Evolutionary conservation across 37 sponge, comb jelly and placozoan genomes (phyloP), one percentile per base, ranked within the genome.

Genomic region (Geodia barretti): DNA sequence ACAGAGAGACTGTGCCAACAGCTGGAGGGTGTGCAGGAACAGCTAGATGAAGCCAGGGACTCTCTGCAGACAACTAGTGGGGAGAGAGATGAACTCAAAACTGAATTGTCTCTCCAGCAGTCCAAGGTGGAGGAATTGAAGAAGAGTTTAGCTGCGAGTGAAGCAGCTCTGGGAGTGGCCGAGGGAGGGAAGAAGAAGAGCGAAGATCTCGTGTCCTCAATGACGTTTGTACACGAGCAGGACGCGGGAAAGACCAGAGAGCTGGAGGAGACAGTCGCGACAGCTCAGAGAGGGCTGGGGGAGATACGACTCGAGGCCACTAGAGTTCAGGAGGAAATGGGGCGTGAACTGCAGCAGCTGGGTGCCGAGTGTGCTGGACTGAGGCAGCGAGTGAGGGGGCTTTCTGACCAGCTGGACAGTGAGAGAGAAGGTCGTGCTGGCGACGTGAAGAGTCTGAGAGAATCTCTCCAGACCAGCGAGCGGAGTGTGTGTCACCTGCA

Each of bases 211-310:
- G 78, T 70, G 20, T 71, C 78, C 23, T 85, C 77, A 32, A 38
- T 83, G 42, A 72, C 76, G 9, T 72, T 41, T 31, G 61, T 77
- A 1, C 34, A 61, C 40, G 29, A 77, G 61, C 85, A 77, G 71
- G 47, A 71, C 42, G 63, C 77, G 43, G 70, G 39, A 0, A 77
- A 39, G 41, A 36, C 71, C 25, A 74, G 60, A 8, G 29, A 72
- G 34, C 33, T 39, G 0, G 36, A 62, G 31, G 28, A 70, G 34
- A 23, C 17, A 14, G 2, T 78, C 1, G 9, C 19, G 26, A 31
- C 1, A 59, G 76, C 33, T 38, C 70, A 85, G 64, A 23, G 29
- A 59, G 77, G 76, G 26, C 21, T 79, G 1, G n/a, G 30, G 24
- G 9, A 40, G 41, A 1, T 83, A 23, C 38, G 25, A n/a, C 37